Evolutionary conservation across 1,140 invertebrate species (phyloP), one percentile per base, ranked within the genome.

Genomic region (Drosophila triauraria): DNA sequence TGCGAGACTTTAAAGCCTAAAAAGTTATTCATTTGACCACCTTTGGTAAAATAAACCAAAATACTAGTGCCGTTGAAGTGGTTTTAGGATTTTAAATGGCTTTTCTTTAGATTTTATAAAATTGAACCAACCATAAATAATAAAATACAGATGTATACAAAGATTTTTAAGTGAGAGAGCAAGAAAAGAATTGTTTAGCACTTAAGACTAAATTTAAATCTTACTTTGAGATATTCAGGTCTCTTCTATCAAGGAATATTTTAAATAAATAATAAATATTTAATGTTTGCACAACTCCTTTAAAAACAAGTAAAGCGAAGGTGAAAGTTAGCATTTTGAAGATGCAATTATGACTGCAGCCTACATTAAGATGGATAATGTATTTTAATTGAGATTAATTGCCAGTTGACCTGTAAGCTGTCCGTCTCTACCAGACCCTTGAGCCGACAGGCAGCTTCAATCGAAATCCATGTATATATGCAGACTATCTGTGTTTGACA

Each of bases 321-420:
- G 20, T 7, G 35, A 42, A 53, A 27, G n/a, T 27, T n/a, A 56
- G 9, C 48, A 40, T 30, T 17, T 38, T 8, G 9, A 9, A 23
- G 9, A 38, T 48, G 44, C 67, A 48, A 35, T 50, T 51, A 71
- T 35, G 10, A 20, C 17, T 57, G 43, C 20, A 17, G 67, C 12
- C 40, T 51, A 72, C 38, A 44, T 72, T 60, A 38, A 71, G 46
- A 60, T 40, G 30, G 44, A 48, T 72, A 60, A 60, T 35, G 35
- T 15, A 30, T 12, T 72, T 51, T 72, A 72, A 72, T 72, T 72
- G 70, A 72, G 38, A 72, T 60, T 72, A 72, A 72, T 59, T 51
- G 46, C 23, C 67, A 30, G 38, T 50, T 71, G 68, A 70, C 64
- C 68, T 53, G 38, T 20, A 40, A 56, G 42, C 48, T 42, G 35